Base-by-base conservation (phyloP, 2,888 invertebrate species). In the Tinea semifulvella region DNA sequence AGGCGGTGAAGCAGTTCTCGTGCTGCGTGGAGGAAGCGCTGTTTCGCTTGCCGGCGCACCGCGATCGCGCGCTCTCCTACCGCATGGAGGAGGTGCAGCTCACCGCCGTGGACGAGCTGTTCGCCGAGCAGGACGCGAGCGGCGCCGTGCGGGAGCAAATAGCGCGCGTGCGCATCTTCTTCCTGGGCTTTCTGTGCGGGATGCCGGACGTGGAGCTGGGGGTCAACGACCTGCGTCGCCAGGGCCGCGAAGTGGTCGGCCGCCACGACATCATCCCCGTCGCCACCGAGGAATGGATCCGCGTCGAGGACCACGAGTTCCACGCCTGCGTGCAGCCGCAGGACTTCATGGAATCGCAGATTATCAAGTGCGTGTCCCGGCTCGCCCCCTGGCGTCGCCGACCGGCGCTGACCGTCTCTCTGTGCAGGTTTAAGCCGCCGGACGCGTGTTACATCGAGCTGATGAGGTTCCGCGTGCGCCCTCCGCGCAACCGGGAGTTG, bases 251-350 rank as follows among this genome's bases (percentile, higher is more conserved):
- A 84, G 97, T 99, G 44, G 99, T 99, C 1, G 97, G 99, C 0
- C 85, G 99, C 2, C 97, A 98, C 73, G 99, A 99, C 76, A 99
- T 99, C 68, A 96, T 99, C 65, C 98, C 99, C 16, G 95, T 96
- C 13, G 93, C 93, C 49, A 99, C 99, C 0, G 99, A 99, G 76
- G 96, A 99, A 76, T 99, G 99, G 99, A 99, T 99, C 62, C 88
- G 96, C 28, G 85, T 98, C 45, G 98, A 99, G 77, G 87, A 89
- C 42, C 88, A 94, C 0, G 96, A 98, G 70, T 97, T 99, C 71
- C 98, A 98, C 76, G 89, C 90, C 45, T 93, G 94, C 65, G 93
- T 98, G 43, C 92, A 96, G 62, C 91, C 91, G 56, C 91, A 94
- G 49, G 94, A 95, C 56, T 98, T 96, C 68, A 88, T 93, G 51